Base-by-base conservation (phyloP, 2,113 vertebrate species). In the Picathartes gymnocephalus region DNA sequence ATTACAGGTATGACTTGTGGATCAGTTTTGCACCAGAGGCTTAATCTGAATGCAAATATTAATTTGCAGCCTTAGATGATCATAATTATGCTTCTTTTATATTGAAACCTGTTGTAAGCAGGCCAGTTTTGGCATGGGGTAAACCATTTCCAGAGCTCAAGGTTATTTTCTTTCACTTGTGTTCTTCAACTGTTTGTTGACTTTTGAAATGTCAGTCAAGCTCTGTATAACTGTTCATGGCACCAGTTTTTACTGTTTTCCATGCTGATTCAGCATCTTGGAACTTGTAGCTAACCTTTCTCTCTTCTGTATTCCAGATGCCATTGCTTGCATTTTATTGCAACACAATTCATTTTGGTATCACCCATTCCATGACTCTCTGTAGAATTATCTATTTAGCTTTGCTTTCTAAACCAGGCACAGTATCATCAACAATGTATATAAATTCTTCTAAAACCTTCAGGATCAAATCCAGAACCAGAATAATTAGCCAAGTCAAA, bases 161-260 rank as follows among this genome's bases (percentile, higher is more conserved):
- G 54, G 42, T 90, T 72, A 82, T 94, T 94, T 93, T 81, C 51
- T 89, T 77, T 72, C 33, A 71, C 21, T 70, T 71, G 27, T 58
- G n/a, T 72, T 74, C 39, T 79, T 84, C 82, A 44, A 72, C 47
- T 90, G 27, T 87, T 44, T 83, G 69, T 93, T 94, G 72, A 86
- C 66, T 88, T 94, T 93, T 81, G 48, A 74, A 78, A 81, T 65
- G 37, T 84, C 79, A 74, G 20, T 92, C 80, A 86, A 58, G 45
- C 40, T 88, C 37, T n/a, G 31, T 70, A 9, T 74, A 86, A 85
- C 53, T 95, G 61, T 27, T 82, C 39, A 56, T 68, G 73, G 77
- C 88, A 95, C 77, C 60, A 79, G 30, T 92, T 86, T 81, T 93
- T 93, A 84, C 56, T 65, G 31, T 71, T 88, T 88, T 74, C 48